Percentiles rank a stretch among this genome's conserved stretches.
Conservation (phyloP, 1,140 invertebrate species). For the Cydia fagiglandana region DNA sequence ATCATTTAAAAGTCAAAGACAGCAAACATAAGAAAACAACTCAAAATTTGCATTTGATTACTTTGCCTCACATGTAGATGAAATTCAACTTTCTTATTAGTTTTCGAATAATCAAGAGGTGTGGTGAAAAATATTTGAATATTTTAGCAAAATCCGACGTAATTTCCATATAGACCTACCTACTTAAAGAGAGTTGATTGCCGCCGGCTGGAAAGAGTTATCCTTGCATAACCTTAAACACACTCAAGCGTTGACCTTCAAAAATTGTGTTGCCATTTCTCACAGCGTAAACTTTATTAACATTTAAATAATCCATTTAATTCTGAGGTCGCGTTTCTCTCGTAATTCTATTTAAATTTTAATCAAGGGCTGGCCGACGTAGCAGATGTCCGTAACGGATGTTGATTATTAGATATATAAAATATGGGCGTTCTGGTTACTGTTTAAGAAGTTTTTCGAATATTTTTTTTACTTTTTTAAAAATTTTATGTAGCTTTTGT, state of each 20-base stretch:
- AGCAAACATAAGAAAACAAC: too few relatives aligned
- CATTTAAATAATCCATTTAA: slow-evolving; percentile 34
- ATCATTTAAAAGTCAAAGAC: too few relatives aligned
- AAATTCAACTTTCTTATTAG: too few relatives aligned
- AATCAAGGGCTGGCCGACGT: slow-evolving; percentile 22
- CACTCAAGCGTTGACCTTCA: not conserved
- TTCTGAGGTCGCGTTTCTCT: slow-evolving; percentile 35
- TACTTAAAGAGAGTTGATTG: too few relatives aligned
- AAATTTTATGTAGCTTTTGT: not conserved
- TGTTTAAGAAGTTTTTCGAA: slow-evolving; percentile 8
- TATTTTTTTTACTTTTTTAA: too few relatives aligned
- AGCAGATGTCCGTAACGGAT: slow-evolving; percentile 29
- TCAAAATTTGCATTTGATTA: too few relatives aligned
- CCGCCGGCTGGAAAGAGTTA: not conserved
- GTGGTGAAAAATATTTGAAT: too few relatives aligned
- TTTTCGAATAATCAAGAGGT: too few relatives aligned
- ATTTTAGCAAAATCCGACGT: too few relatives aligned
- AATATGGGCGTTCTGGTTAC: slow-evolving; percentile 4
- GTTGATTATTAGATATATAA: slow-evolving; percentile 32
- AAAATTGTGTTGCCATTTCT: slow-evolving; percentile 16
- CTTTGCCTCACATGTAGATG: too few relatives aligned
- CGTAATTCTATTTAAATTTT: slow-evolving; percentile 42
- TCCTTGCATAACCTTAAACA: not conserved
- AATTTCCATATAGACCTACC: too few relatives aligned
- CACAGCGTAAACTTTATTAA: slow-evolving; percentile 3